These are phyloP conservation scores for Boleophthalmus pectinirostris DNA, from an alignment of 2,113 vertebrate genomes.

Conservation along the genomic window DNA sequence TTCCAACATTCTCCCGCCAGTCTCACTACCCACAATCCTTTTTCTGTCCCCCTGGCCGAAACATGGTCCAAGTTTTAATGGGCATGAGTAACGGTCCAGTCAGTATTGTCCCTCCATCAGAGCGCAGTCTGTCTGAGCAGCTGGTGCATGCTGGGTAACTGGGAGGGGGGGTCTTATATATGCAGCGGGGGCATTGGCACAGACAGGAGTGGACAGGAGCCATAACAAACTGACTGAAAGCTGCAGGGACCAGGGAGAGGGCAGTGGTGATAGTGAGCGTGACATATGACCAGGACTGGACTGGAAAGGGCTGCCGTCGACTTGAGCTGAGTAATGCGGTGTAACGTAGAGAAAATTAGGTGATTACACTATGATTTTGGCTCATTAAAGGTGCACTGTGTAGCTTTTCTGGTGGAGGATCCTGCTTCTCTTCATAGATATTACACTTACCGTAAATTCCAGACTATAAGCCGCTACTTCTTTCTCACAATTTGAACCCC, in stretches of 20 bases:
- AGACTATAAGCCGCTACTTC: too few relatives aligned
- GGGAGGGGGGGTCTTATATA: conserved; percentile 54
- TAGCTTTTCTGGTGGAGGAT: too few relatives aligned
- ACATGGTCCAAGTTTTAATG: conserved; percentile 38
- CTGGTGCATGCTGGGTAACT: conserved; percentile 55
- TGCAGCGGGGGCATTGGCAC: conserved; percentile 42
- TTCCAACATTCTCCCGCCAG: not conserved
- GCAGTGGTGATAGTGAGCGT: conserved; percentile 36
- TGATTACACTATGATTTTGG: not conserved
- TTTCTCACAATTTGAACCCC: too few relatives aligned
- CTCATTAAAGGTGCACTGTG: too few relatives aligned
- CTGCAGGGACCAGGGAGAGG: conserved; percentile 49
- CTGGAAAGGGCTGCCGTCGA: not conserved
- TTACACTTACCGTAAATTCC: too few relatives aligned
- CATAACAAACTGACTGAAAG: conserved; percentile 67
- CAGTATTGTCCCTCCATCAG: conserved; percentile 55
- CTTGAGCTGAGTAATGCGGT: not conserved
- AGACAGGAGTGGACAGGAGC: conserved; percentile 41
- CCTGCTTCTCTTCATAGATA: too few relatives aligned
- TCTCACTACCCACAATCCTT: conserved; percentile 12
- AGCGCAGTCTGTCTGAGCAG: conserved; percentile 59
- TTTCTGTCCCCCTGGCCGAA: conserved; percentile 29
- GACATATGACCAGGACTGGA: conserved; percentile 49
- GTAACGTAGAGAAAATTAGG: not conserved
- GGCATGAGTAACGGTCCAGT: conserved; percentile 42